Evolutionary conservation across 2,113 vertebrate genomes (phyloP).

Genomic region (Labrus mixtus): DNA sequence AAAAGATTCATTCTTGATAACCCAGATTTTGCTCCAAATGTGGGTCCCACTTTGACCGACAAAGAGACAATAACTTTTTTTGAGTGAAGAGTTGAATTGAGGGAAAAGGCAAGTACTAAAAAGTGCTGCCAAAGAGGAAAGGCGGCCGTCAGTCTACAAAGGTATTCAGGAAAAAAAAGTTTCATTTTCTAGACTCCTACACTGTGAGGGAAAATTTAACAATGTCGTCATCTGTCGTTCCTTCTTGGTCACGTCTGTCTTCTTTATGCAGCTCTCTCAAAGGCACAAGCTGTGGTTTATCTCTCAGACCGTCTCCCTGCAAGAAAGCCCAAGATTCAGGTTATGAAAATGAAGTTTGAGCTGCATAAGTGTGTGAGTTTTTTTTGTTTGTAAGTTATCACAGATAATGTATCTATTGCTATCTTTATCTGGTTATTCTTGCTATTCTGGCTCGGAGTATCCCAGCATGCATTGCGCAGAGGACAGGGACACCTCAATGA

Average conservation of each 20-base stretch:
- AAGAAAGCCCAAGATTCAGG: conserved; percentile 3
- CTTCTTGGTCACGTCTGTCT: background rate
- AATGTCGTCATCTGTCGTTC: conserved; percentile 13
- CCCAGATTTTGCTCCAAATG: background rate
- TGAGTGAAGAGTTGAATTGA: background rate
- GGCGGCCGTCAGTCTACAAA: background rate
- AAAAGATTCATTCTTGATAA: background rate
- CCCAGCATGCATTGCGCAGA: conserved; percentile 8
- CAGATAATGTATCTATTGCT: background rate
- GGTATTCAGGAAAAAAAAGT: too few species aligned
- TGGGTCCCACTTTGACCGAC: background rate
- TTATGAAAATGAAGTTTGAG: background rate
- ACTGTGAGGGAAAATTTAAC: background rate
- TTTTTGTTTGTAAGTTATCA: background rate
- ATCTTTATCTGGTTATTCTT: conserved; percentile 21
- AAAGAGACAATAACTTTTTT: background rate
- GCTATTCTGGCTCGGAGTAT: background rate
- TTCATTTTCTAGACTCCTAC: background rate
- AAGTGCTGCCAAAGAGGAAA: background rate
- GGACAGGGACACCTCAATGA: conserved; percentile 16
- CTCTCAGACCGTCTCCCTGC: conserved; percentile 37
- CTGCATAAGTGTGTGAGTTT: background rate
- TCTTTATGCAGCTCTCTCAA: conserved; percentile 30
- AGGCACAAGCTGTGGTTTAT: conserved; percentile 40
- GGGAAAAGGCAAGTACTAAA: background rate